Conservation (phyloP, 2,888 invertebrate genomes). For the Linyphia triangularis region DNA sequence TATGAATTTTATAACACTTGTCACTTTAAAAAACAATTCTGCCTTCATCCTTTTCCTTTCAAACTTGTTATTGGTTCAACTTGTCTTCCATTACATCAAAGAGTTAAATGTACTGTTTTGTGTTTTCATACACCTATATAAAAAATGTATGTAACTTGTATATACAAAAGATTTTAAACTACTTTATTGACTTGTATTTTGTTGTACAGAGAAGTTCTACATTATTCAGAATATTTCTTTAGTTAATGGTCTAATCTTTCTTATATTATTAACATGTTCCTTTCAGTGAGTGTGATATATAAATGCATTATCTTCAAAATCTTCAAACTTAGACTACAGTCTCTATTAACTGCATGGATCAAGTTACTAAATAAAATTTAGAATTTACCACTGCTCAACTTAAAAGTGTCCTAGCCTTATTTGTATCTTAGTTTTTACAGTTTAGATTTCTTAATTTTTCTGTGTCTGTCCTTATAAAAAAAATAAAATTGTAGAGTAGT, state of each 20-base stretch:
- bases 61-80: conserved; percentile 30
- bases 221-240: conserved; percentile 34
- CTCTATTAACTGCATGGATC: conserved; percentile 68
- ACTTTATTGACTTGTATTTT: conserved; percentile 57
- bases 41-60: background rate
- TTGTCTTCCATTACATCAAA: conserved; percentile 67
- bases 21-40: no score
- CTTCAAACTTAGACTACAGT: conserved; percentile 56
- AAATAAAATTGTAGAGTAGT: no score
- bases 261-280: conserved; percentile 19
- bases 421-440: background rate
- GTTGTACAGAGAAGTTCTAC: conserved; percentile 62
- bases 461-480: no score
- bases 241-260: conserved; percentile 20
- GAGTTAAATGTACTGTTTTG: conserved; percentile 48
- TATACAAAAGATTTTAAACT: conserved; percentile 70
- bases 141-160: conserved; percentile 63
- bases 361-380: conserved; percentile 73
- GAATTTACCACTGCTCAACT: conserved; percentile 49
- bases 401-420: no score
- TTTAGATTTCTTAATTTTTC: no score
- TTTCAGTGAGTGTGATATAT: conserved; percentile 50
- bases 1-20: no score
- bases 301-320: conserved; percentile 19
- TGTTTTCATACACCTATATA: conserved; percentile 45